Percentiles rank a stretch among this genome's conserved stretches.
phyloP scores from a whole-genome alignment of 2,888 invertebrate species.

The Trichacis sp. region DNA sequence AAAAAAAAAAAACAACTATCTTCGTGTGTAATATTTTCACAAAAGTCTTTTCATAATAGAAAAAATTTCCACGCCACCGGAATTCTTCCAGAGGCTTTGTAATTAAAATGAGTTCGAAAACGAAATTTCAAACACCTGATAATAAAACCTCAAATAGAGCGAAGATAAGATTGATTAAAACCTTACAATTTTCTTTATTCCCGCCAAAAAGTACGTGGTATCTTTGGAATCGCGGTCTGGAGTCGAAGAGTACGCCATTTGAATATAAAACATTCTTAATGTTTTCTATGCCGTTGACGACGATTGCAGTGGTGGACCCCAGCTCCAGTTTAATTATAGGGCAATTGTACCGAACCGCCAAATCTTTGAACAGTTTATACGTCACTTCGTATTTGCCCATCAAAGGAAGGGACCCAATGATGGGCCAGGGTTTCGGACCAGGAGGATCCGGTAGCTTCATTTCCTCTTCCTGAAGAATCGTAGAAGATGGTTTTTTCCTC shows the following conservation, averaged over 20 bases:
- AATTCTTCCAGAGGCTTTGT: too few relatives aligned
- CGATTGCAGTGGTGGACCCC: slow-evolving; percentile 72
- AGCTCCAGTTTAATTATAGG: slow-evolving; percentile 71
- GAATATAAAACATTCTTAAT: slow-evolving; percentile 73
- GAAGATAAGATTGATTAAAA: too few relatives aligned
- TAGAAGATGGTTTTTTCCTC: slow-evolving; percentile 36
- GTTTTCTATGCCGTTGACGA: slow-evolving; percentile 73
- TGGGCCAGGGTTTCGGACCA: slow-evolving; percentile 71
- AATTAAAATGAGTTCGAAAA: too few relatives aligned
- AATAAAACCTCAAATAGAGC: too few relatives aligned
- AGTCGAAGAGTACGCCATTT: slow-evolving; percentile 72
- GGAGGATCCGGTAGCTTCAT: slow-evolving; percentile 67
- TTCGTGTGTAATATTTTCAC: too few relatives aligned
- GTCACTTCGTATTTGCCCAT: slow-evolving; percentile 74
- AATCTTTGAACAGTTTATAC: slow-evolving; percentile 72
- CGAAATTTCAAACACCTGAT: too few relatives aligned
- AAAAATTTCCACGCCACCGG: too few relatives aligned
- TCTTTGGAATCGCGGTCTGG: slow-evolving; percentile 75
- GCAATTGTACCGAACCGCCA: slow-evolving; percentile 71
- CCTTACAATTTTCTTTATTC: slow-evolving; percentile 79
- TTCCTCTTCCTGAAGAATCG: slow-evolving; percentile 39
- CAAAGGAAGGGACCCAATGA: slow-evolving; percentile 73
- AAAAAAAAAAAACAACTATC: too few relatives aligned
- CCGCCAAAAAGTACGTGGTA: slow-evolving; percentile 76
- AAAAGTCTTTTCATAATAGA: too few relatives aligned